Percentiles rank a stretch among this genome's conserved stretches.
Conservation (phyloP, 2,888 invertebrate species). For the Pimpla rufipes region DNA sequence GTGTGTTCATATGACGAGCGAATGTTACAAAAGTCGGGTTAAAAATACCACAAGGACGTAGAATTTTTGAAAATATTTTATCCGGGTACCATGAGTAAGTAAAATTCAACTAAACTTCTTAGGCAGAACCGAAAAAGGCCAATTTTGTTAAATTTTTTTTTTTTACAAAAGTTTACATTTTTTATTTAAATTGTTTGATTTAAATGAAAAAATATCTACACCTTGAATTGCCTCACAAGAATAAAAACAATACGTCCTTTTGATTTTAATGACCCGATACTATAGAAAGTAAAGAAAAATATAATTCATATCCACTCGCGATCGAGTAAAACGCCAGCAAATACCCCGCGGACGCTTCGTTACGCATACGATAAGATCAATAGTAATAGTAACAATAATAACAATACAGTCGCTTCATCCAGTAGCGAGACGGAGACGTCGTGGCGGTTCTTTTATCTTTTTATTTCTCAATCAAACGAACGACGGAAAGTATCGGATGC, state of each 20-base stretch:
- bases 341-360: conserved; percentile 20
- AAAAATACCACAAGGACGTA: background rate
- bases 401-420: conserved; percentile 27
- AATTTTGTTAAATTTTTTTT: no score
- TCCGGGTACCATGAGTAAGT: background rate
- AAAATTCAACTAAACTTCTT: background rate
- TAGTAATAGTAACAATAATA: background rate
- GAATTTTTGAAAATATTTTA: background rate
- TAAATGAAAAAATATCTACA: no score
- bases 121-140: background rate
- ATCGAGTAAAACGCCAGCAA: conserved; percentile 24
- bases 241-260: background rate
- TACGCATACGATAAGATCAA: conserved; percentile 12
- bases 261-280: background rate
- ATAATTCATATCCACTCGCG: conserved; percentile 6
- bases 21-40: background rate
- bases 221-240: no score
- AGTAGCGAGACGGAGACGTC: background rate
- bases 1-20: conserved; percentile 14
- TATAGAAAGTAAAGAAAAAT: background rate
- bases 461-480: conserved; percentile 12
- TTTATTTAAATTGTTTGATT: no score
- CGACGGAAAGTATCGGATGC: conserved; percentile 29
- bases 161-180: no score
- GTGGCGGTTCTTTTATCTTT: background rate